Evolutionary conservation across 2,888 invertebrate genomes (phyloP), one percentile per base, ranked within the genome.

Genomic region (Priocnemis perturbator): DNA sequence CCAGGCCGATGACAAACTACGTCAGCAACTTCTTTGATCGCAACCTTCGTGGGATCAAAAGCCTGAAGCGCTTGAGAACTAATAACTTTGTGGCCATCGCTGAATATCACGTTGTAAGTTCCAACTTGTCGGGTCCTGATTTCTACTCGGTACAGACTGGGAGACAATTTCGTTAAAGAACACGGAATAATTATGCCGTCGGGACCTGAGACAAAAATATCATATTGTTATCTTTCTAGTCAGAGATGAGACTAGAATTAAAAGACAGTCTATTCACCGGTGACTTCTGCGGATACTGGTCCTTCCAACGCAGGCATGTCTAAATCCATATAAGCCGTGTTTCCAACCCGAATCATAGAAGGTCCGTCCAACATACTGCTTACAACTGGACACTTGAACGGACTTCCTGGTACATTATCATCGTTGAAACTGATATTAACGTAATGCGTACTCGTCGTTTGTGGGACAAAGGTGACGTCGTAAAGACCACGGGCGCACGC

Each of bases 361-460:
- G 88, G 88, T 2, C 88, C 88, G 53, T 89, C 88, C 23, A 88
- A 69, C 62, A 84, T 81, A 19, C 83, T 85, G 20, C 95, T 95
- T 79, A 91, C 85, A 0, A 91, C 90, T 26, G 90, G 88, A 84
- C 97, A 97, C 78, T 95, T 94, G 90, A 97, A 97, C 11, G 97
- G 97, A 88, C 96, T 97, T 23, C 97, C 91, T 66, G 95, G 95
- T 1, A 97, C 97, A 30, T 96, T 92, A 84, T 96, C 96, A 83
- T 97, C 97, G 86, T 98, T 98, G 90, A 98, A 98, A 0, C 97
- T 97, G 74, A 98, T 97, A 71, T 97, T 97, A 15, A 98, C 97
- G 81, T 95, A 96, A 88, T 98, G 97, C 7, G 96, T 93, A 80
- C 95, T 95, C 37, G 95, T 93, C n/a, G 95, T 95, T 86, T 96